These are phyloP conservation scores for Drosophila subsilvestris DNA, from an alignment of 2,888 invertebrate species.

Conservation along the genomic window DNA sequence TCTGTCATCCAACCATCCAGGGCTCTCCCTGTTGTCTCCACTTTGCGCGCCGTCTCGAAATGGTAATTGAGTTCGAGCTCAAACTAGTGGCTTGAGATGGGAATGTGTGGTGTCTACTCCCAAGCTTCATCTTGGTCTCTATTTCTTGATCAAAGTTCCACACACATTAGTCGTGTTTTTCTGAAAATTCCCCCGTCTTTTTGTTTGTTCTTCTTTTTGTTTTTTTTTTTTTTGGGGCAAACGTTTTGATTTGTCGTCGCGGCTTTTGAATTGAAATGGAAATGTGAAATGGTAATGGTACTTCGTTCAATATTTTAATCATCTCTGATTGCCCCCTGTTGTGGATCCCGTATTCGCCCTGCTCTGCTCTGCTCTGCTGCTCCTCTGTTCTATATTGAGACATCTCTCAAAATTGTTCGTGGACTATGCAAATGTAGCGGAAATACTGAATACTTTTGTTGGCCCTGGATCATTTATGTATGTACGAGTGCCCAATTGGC, in stretches of 20 bases:
- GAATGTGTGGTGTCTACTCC: neutral
- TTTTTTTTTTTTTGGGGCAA: neutral
- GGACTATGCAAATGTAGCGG: slow-evolving; percentile 75
- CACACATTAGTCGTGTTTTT: slow-evolving; percentile 12
- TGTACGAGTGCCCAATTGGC: neutral
- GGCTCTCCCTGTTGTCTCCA: neutral
- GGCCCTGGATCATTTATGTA: slow-evolving; percentile 43
- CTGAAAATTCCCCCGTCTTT: neutral
- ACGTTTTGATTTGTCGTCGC: neutral
- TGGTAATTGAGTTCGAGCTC: slow-evolving; percentile 35
- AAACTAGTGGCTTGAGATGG: neutral
- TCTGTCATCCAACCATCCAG: neutral
- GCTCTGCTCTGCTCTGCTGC: too few relatives aligned
- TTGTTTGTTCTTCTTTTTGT: neutral
- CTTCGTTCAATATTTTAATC: slow-evolving; percentile 5
- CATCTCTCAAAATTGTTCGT: slow-evolving; percentile 19
- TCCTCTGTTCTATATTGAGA: slow-evolving; percentile 26
- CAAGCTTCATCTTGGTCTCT: neutral
- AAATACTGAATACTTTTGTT: slow-evolving; percentile 49
- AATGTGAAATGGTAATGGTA: slow-evolving; percentile 6
- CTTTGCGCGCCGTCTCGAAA: slow-evolving; percentile 3
- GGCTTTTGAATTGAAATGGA: slow-evolving; percentile 26
- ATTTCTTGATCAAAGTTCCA: neutral
- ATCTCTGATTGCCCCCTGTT: neutral
- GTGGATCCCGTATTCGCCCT: too few relatives aligned